These are phyloP conservation scores for Fratercula arctica DNA, from an alignment of 2,797 vertebrate species.

Conservation along the genomic window DNA sequence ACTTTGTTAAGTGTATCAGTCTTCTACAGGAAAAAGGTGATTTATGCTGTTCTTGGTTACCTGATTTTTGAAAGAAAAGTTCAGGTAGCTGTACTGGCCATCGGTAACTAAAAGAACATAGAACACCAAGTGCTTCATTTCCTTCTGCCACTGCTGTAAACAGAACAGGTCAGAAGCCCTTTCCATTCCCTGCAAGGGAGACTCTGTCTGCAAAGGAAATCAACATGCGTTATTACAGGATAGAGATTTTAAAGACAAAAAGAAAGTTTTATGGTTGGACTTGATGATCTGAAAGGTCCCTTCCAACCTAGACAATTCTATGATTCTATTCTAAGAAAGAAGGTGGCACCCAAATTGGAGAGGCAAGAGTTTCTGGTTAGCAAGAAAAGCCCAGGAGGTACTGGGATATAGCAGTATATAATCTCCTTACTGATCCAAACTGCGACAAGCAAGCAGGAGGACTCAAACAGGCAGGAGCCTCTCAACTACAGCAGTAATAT, in stretches of 20 bases:
- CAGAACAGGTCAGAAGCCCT: neutral
- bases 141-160: neutral
- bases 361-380: neutral
- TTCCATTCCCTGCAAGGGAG: neutral
- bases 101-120: neutral
- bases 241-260: neutral
- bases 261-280: neutral
- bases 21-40: neutral
- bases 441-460: neutral
- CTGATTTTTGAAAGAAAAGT: neutral
- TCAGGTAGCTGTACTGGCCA: neutral
- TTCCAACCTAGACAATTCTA: neutral
- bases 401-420: neutral
- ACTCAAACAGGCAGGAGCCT: neutral
- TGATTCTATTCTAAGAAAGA: neutral
- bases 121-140: neutral
- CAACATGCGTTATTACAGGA: neutral
- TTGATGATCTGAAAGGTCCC: neutral
- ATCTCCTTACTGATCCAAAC: neutral
- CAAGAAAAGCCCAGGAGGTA: neutral
- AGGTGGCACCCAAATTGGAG: neutral
- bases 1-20: neutral
- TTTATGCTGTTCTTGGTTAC: neutral
- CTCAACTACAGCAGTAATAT: neutral
- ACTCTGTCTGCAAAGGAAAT: neutral